phyloP scores from a whole-genome alignment of 2,113 vertebrate species.

The Indicator maculatus region DNA sequence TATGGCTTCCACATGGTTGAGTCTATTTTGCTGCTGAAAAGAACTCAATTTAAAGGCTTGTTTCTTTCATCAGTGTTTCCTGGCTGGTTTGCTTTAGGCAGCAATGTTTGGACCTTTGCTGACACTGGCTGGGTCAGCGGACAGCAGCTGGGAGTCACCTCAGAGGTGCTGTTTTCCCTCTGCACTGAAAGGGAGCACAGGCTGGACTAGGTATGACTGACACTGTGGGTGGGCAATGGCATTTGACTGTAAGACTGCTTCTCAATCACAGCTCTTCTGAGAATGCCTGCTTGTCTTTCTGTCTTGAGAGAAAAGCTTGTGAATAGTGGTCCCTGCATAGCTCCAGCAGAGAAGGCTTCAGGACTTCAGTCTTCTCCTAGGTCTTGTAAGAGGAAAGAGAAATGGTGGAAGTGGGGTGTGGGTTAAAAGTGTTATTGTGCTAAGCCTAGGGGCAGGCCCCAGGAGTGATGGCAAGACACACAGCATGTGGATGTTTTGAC shows the following conservation, averaged over 20 bases:
- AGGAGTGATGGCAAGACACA: neutral
- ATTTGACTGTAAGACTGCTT: neutral
- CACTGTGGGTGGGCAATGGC: neutral
- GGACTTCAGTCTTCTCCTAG: neutral
- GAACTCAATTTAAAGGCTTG: neutral
- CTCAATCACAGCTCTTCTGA: neutral
- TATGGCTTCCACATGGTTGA: neutral
- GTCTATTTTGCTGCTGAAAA: neutral
- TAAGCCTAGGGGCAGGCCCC: neutral
- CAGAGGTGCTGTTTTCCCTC: neutral
- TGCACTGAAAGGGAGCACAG: neutral
- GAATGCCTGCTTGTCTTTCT: neutral
- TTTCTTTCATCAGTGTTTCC: neutral
- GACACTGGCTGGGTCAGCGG: neutral
- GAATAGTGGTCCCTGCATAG: neutral
- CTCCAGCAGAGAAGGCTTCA: neutral
- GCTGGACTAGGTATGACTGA: rapidly evolving
- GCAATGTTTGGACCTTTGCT: neutral
- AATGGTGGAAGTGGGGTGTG: neutral
- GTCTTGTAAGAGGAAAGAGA: neutral
- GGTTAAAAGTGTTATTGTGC: neutral
- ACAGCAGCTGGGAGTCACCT: neutral
- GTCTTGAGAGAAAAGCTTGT: neutral
- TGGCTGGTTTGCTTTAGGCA: neutral
- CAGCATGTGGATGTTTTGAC: neutral